Base-by-base conservation (phyloP, 2,113 vertebrate species). In the Melanostigma gelatinosum region DNA sequence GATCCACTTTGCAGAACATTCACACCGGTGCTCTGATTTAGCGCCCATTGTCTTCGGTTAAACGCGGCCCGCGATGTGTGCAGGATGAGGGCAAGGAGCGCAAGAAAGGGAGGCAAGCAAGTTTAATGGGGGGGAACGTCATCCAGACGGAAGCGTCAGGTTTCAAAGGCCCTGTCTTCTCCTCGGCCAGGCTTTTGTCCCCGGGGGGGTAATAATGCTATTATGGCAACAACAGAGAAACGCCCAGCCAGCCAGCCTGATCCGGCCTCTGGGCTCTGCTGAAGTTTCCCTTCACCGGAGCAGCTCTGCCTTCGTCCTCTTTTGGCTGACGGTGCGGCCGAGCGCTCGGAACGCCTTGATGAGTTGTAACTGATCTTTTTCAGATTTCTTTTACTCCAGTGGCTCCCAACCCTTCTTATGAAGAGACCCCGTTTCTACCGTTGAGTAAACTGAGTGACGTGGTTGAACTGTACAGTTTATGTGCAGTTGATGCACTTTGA, bases 161-260 rank as follows among this genome's bases (percentile, higher is more conserved):
- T 94, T 94, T 93, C 91, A 92, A 90, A 91, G 88, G 74, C 50
- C n/a, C 29, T 77, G 24, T 78, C 68, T 63, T 80, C 75, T 87
- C 82, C 16, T 7, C 77, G 76, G 83, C 73, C 64, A 63, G 81
- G 69, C 84, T 86, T 84, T 93, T 93, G 90, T 93, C 83, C 85
- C 67, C 61, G 69, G 81, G 83, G 71, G 67, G 73, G 81, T 77
- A 87, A 85, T 92, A 88, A 90, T 85, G 82, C 78, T 85, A 91
- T 93, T 90, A 92, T 85, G 86, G 82, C 77, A 87, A 86, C 79
- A 82, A 63, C 69, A 80, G 85, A 84, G 82, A 82, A 83, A 85
- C 64, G 68, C 79, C 85, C 82, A 87, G 55, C 44, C 80, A 75
- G 75, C 79, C 78, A 84, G 58, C 72, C 58, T 71, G 40, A 54